Evolutionary conservation across 2,888 invertebrate genomes (phyloP), one percentile per base, ranked within the genome.

Genomic region (Cactoblastis cactorum): DNA sequence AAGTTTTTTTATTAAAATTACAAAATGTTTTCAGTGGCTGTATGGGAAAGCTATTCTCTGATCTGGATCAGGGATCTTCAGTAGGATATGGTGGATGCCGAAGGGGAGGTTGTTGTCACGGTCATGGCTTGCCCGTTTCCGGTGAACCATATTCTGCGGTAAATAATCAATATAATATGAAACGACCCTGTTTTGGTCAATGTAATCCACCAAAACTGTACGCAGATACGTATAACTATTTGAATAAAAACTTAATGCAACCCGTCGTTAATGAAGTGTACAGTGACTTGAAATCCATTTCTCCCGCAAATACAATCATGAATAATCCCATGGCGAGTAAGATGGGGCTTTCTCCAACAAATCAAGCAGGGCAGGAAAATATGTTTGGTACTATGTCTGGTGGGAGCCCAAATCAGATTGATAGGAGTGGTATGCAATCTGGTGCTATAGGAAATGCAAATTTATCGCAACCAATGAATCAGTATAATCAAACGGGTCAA

Each of bases 231-330:
- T 86, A 83, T 53, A 75, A 60, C 34, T 87, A 84, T 59, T 65
- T 88, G 32, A 84, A 74, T 50, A 58, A 71, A 52, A 86, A 85
- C 53, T 61, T 87, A 11, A 82, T 89, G 83, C 80, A 85, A 53
- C 89, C 89, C 0, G 69, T 77, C 1, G 68, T 88, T 3, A 67
- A 82, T 52, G 89, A 89, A 67, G 87, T 88, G 1, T 85, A 86
- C 53, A 57, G 83, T 2, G 88, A 89, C 53, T 69, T 89, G 14
- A 83, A 74, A 58, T 66, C 70, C 1, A 74, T 89, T 9, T 74
- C 71, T 32, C 77, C 85, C 12, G 66, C 57, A 15, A 89, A 89
- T 49, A 80, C 85, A 0, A 55, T 87, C 2, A 68, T 74, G 58
- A 83, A 83, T 51, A 78, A 73, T 53, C 70, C 80, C 19, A 60